Evolutionary conservation across 2,113 vertebrate species (phyloP), one percentile per base, ranked within the genome.

Genomic region (Plecturocebus donacophilus): DNA sequence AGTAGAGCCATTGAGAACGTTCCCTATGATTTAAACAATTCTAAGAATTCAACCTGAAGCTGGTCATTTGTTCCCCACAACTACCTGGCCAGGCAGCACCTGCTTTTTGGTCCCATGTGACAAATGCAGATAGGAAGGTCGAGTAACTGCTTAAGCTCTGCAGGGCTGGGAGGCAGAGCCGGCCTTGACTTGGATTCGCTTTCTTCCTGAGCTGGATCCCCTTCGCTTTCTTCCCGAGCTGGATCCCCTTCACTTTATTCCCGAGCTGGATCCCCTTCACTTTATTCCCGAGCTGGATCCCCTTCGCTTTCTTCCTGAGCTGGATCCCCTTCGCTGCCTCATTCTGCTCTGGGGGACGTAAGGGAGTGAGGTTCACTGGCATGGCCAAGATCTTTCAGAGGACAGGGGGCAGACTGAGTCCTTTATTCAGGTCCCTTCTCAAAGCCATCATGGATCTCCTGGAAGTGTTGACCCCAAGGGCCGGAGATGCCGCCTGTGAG

Each of bases 61-160:
- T 61, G 38, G 19, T 30, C 64, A 11, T 19, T 27, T 49, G 42
- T 77, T 16, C 27, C 58, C 25, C 30, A 11, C 6, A 32, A 11
- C 49, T 30, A 42, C 6, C 40, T 5, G 16, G 2, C 3, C 32
- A 27, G 10, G 38, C 0, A 7, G 27, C 40, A 9, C 87, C 54
- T 11, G 35, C 66, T 56, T 5, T 5, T 64, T 20, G 0, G 3
- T 66, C 64, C 42, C 73, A 3, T 38, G 35, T 90, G 42, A 47
- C 38, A 61, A 6, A 40, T 20, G 80, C 25, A 25, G 82, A 17
- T 3, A 16, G 4, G 75, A 12, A 10, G 38, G 25, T 10, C 2
- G 1, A 30, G 30, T 0, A 0, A 2, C 61, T 5, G 14, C 38
- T 47, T 81, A 17, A 23, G 20, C 32, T 2, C 0, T 6, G 1